Percentiles rank a stretch among this genome's conserved stretches.
Evolutionary conservation across 2,113 vertebrate species (phyloP).

Genomic region (Tauraco erythrolophus): DNA sequence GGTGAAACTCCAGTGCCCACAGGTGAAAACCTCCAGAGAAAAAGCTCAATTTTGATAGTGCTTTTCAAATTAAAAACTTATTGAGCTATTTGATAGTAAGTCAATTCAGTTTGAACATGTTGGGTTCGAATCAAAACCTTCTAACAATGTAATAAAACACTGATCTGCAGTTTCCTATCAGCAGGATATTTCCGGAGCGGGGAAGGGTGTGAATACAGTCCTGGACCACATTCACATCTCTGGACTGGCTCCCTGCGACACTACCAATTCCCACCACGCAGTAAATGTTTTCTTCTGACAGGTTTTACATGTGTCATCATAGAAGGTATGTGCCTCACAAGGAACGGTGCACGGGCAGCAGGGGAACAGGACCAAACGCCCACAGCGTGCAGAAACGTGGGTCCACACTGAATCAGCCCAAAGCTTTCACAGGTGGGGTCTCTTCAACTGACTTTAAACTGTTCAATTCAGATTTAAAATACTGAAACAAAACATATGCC

Average conservation of each 20-base stretch:
- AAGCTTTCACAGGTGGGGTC: not conserved
- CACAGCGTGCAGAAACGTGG: not conserved
- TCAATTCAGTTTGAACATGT: not conserved
- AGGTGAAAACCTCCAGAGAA: not conserved
- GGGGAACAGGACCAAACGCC: not conserved
- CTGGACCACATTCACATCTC: not conserved
- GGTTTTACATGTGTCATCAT: not conserved
- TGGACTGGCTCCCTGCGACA: not conserved
- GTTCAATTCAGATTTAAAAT: not conserved
- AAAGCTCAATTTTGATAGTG: not conserved
- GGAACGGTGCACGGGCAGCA: not conserved
- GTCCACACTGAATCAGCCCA: not conserved
- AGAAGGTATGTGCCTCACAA: not conserved
- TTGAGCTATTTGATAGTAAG: not conserved
- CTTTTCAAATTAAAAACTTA: not conserved
- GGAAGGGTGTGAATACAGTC: not conserved
- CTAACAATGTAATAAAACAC: conserved; percentile 28
- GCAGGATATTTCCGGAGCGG: conserved; percentile 6
- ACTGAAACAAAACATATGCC: not conserved
- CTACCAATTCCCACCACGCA: not conserved
- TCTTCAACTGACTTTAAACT: not conserved
- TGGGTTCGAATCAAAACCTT: not conserved
- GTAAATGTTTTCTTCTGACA: not conserved
- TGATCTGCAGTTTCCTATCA: conserved; percentile 21
- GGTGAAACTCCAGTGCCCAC: not conserved